Conservation (phyloP, 2,113 vertebrate species). For the Gila orcuttii region DNA sequence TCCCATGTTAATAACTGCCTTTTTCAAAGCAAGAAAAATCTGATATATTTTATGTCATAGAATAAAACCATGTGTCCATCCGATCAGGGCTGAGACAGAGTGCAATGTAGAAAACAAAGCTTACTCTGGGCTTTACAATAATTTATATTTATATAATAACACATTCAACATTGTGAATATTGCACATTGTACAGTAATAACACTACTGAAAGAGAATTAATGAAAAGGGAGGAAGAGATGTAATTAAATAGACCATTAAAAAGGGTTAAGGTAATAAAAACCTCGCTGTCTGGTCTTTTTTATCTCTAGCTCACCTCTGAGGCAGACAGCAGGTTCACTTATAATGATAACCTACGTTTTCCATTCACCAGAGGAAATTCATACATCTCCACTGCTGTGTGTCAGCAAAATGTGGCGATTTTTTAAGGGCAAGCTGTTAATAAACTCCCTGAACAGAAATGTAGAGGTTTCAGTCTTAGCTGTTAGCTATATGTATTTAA, state of each 20-base stretch:
- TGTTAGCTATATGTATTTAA: background rate
- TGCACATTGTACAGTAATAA: background rate
- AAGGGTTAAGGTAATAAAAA: slow-evolving; percentile 18
- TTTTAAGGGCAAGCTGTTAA: background rate
- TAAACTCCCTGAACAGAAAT: background rate
- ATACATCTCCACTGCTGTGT: background rate
- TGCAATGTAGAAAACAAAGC: background rate
- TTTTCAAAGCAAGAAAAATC: too few species aligned
- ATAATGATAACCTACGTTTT: slow-evolving; percentile 9
- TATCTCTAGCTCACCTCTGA: slow-evolving; percentile 18
- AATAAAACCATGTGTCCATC: too few species aligned
- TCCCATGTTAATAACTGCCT: too few species aligned
- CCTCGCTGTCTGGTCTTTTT: slow-evolving; percentile 8
- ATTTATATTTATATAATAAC: background rate
- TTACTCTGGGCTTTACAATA: background rate
- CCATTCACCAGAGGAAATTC: background rate
- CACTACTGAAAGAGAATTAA: background rate
- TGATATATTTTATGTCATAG: too few species aligned
- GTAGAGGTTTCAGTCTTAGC: background rate
- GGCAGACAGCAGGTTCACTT: slow-evolving; percentile 30
- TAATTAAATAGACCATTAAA: slow-evolving; percentile 7
- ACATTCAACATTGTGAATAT: background rate
- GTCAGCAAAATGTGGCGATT: background rate
- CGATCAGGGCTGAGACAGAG: background rate
- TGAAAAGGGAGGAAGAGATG: background rate